A percentile compares a stretch with the other conserved stretches of the same genome.
Conservation (phyloP, 2,888 invertebrate species). For the Agrypnus murinus region DNA sequence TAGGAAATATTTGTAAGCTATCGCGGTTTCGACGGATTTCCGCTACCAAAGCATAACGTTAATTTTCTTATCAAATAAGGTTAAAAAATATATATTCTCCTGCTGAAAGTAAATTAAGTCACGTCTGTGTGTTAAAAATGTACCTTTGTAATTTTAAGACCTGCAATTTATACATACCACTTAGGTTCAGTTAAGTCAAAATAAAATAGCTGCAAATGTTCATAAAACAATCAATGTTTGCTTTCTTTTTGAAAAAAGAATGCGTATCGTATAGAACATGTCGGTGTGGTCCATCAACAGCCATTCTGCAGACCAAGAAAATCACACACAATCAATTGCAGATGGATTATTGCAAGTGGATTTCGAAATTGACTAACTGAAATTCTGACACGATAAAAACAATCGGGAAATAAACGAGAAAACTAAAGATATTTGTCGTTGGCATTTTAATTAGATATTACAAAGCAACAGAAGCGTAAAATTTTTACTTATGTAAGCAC, state of each 20-base stretch:
- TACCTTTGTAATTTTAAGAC: not conserved
- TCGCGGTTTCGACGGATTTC: slow-evolving; percentile 43
- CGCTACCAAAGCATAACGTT: slow-evolving; percentile 32
- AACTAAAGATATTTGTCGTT: too few species aligned
- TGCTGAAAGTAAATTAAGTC: slow-evolving; percentile 4
- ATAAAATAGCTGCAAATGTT: not conserved
- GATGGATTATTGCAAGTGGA: slow-evolving; percentile 27
- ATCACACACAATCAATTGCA: slow-evolving; percentile 45
- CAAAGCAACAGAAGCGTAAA: too few species aligned
- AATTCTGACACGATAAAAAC: too few species aligned
- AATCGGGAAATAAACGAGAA: too few species aligned
- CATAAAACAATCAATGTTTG: slow-evolving; percentile 1
- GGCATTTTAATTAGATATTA: too few species aligned
- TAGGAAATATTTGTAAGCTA: slow-evolving; percentile 33
- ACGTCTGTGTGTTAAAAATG: too few species aligned
- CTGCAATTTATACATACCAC: too few species aligned
- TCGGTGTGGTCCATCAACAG: slow-evolving; percentile 37
- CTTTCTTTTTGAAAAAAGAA: slow-evolving; percentile 3
- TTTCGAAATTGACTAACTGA: not conserved
- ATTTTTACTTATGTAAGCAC: too few species aligned
- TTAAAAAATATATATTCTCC: slow-evolving; percentile 21
- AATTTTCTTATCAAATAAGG: slow-evolving; percentile 35
- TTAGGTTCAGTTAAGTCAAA: too few species aligned
- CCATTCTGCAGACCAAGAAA: slow-evolving; percentile 36
- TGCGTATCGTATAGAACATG: slow-evolving; percentile 29